Conservation (phyloP, 2,888 invertebrate species). For the Formica aserva region DNA sequence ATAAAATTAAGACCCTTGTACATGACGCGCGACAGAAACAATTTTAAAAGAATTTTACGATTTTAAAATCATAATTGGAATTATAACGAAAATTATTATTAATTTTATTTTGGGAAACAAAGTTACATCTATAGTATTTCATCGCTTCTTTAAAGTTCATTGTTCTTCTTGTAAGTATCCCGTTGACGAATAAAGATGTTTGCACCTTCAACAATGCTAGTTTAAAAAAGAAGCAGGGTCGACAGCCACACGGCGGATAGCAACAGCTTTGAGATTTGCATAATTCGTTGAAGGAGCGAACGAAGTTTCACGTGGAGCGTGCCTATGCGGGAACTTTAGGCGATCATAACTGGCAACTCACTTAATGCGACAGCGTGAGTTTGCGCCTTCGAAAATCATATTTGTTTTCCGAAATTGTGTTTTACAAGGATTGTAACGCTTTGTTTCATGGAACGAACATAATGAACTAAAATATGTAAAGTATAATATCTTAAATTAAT, state of each 20-base stretch:
- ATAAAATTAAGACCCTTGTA: neutral
- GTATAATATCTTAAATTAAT: neutral
- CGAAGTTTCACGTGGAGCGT: constrained; percentile 68
- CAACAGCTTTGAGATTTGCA: constrained; percentile 69
- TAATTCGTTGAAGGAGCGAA: constrained; percentile 71
- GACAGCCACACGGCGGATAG: constrained; percentile 43
- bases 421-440: constrained; percentile 65
- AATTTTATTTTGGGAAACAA: constrained; percentile 7
- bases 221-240: constrained; percentile 40
- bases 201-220: constrained; percentile 52
- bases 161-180: constrained; percentile 5
- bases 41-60: neutral
- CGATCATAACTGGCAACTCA: constrained; percentile 77
- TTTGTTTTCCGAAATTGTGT: constrained; percentile 68
- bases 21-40: neutral
- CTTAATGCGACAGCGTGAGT: constrained; percentile 71
- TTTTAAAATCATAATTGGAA: constrained; percentile 2
- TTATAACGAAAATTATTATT: neutral
- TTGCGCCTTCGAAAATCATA: constrained; percentile 61
- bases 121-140: neutral
- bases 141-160: neutral
- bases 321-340: constrained; percentile 71
- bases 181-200: constrained; percentile 57
- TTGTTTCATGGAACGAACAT: constrained; percentile 24
- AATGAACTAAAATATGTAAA: neutral